Percentiles rank a stretch among this genome's conserved stretches.
Conservation (phyloP, 2,888 invertebrate genomes). For the Nomada fucata region DNA sequence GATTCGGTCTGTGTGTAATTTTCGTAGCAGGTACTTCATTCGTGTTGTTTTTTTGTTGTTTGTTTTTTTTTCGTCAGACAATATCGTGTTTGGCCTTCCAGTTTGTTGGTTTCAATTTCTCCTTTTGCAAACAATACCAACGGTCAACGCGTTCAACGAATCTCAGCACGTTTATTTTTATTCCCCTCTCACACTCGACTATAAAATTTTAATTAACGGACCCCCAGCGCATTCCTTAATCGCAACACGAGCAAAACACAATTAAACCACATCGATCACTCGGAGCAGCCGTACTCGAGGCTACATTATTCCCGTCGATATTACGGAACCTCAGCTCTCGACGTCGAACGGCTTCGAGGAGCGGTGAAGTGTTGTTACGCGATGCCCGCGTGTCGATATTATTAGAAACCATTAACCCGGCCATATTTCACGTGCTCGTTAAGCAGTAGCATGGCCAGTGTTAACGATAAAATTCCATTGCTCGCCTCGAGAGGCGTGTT, state of each 20-base stretch:
- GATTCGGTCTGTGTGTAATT: too few species aligned
- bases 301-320: conserved; percentile 6
- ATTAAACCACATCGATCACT: not conserved
- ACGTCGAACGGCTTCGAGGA: conserved; percentile 8
- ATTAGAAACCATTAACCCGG: conserved; percentile 52
- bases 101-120: too few species aligned
- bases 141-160: too few species aligned
- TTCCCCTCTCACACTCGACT: too few species aligned
- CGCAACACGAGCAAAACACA: not conserved
- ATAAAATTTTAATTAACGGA: not conserved
- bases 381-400: conserved; percentile 32
- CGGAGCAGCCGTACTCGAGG: not conserved
- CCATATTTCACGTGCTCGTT: conserved; percentile 55
- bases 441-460: conserved; percentile 27
- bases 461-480: conserved; percentile 41
- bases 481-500: conserved; percentile 37
- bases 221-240: not conserved
- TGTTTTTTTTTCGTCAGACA: too few species aligned
- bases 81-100: too few species aligned
- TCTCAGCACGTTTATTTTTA: too few species aligned
- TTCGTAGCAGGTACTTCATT: too few species aligned
- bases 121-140: too few species aligned
- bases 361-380: conserved; percentile 11
- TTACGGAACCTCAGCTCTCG: conserved; percentile 6
- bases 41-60: too few species aligned